phyloP scores from a whole-genome alignment of 2,888 invertebrate species.

The Tribolium freemani region DNA sequence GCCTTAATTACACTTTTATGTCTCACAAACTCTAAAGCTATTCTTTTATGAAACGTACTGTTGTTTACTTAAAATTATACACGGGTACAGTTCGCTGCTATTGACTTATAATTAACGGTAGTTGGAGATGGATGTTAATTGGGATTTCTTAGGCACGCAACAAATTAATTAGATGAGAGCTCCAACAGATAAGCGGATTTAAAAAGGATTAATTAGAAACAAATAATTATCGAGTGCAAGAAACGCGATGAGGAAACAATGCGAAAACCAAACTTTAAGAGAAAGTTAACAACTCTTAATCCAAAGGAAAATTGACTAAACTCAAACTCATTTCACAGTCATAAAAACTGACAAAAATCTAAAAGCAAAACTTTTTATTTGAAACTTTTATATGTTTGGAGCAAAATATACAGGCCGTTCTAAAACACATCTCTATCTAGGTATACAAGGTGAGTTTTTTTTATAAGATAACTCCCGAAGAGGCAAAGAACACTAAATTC shows the following conservation, averaged over 20 bases:
- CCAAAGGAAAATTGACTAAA: too few species aligned
- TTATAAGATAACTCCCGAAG: too few species aligned
- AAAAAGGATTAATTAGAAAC: background rate
- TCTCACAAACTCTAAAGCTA: background rate
- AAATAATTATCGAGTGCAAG: background rate
- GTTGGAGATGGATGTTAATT: background rate
- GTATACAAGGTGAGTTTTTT: too few species aligned
- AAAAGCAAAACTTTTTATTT: too few species aligned
- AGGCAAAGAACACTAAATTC: too few species aligned
- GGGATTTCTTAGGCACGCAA: background rate
- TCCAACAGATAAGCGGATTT: background rate
- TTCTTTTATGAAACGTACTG: background rate
- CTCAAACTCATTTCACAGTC: too few species aligned
- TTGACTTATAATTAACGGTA: background rate
- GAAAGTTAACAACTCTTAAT: too few species aligned
- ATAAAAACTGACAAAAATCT: too few species aligned
- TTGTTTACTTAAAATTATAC: background rate
- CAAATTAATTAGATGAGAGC: conserved; percentile 1
- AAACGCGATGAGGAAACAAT: background rate
- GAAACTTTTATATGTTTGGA: too few species aligned
- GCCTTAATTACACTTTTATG: conserved; percentile 33
- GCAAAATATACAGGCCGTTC: too few species aligned
- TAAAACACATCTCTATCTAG: too few species aligned
- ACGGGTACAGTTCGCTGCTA: background rate
- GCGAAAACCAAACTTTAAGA: too few species aligned